Evolutionary conservation across 2,888 invertebrate genomes (phyloP).

Genomic region (Cosmorhoe ocellata): DNA sequence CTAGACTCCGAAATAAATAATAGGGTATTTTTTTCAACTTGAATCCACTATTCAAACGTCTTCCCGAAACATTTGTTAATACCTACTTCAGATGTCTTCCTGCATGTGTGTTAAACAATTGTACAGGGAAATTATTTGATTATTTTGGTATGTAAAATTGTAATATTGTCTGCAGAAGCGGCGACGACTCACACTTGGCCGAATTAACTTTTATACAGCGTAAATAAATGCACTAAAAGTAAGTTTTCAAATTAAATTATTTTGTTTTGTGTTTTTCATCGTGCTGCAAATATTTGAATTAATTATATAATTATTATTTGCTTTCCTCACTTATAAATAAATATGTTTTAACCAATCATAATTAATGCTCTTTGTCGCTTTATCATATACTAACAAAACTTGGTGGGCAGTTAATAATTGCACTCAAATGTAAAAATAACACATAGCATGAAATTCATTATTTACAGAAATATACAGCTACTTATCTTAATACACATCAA

Average conservation of each 20-base stretch:
- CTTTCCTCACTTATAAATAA: slow-evolving; percentile 9
- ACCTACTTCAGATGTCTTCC: too few species aligned
- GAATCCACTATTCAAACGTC: not conserved
- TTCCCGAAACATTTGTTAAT: not conserved
- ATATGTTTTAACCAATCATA: not conserved
- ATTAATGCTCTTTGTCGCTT: not conserved
- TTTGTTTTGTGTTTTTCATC: slow-evolving; percentile 29
- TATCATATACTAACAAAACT: not conserved
- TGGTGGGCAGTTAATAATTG: not conserved
- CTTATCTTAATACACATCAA: too few species aligned
- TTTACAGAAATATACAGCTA: too few species aligned
- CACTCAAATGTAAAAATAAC: too few species aligned
- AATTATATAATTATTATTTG: too few species aligned
- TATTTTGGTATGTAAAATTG: slow-evolving; percentile 44
- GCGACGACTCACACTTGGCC: slow-evolving; percentile 53
- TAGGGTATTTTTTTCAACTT: slow-evolving; percentile 7
- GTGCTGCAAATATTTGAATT: too few species aligned
- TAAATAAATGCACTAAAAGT: slow-evolving; percentile 57
- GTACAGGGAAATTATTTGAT: not conserved
- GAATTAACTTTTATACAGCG: slow-evolving; percentile 50
- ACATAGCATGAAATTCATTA: too few species aligned
- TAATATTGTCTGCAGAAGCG: slow-evolving; percentile 62
- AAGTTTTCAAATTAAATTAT: slow-evolving; percentile 40
- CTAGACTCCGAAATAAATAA: too few species aligned
- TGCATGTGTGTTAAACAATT: slow-evolving; percentile 35